Base-by-base conservation (phyloP, 2,113 vertebrate species). In the Picathartes gymnocephalus region DNA sequence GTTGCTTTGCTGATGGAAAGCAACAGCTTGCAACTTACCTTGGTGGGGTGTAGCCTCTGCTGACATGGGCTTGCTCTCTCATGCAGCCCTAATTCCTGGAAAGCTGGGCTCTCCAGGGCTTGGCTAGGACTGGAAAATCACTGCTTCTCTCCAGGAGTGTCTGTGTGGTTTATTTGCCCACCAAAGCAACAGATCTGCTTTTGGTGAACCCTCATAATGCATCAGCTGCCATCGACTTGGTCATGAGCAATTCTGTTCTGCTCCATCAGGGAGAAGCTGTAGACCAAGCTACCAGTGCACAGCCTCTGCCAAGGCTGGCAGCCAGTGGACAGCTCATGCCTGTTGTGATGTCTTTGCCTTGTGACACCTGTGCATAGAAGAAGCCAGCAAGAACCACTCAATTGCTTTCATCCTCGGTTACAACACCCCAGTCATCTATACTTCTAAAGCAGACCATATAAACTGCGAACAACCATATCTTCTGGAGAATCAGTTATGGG, bases 151-250 rank as follows among this genome's bases (percentile, higher is more conserved):
- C n/a, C 39, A 50, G 10, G 21, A 58, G 11, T 20, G 23, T 27
- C 39, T 65, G 1, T 21, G 18, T 31, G 10, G 28, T 47, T 82
- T 23, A 14, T 21, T 9, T 81, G 28, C 15, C 10, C 23, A 60
- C 2, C 1, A 57, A 30, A 68, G 33, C 10, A 74, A 40, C 23
- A 54, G 17, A 40, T 70, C 10, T 86, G 23, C 18, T 81, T 70
- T 61, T 81, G 21, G 9, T 60, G 35, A 20, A 25, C 31, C 22
- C 40, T 65, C 22, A 37, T 17, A 51, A 20, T 6, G 3, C 56
- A 50, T 47, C 56, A 85, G 23, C 42, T 79, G 57, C 44, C 19
- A 30, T 10, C 1, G 3, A 33, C 37, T 16, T 0, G 0, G 10
- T 40, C 14, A 8, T 15, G 39, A 48, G 45, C 31, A 70, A 6